Conservation (phyloP, 2,113 vertebrate species). For the Galbula dea region DNA sequence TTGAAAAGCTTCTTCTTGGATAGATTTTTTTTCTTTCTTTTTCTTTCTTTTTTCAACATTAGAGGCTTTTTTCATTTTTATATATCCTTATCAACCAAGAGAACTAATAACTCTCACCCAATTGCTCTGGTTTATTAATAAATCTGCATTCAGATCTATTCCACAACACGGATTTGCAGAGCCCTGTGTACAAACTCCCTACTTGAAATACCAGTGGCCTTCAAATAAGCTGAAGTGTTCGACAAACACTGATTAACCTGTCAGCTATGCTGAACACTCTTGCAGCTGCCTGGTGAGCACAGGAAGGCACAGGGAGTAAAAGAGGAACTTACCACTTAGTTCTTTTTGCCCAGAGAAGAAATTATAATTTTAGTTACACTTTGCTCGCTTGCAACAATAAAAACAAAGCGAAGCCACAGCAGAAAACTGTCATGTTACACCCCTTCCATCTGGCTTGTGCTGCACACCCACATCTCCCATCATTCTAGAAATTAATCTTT, state of each 20-base stretch:
- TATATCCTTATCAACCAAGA: background rate
- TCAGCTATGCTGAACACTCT: background rate
- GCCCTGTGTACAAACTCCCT: background rate
- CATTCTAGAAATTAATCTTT: conserved; percentile 85
- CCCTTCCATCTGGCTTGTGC: conserved; percentile 81
- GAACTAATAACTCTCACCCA: background rate
- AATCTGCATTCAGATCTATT: background rate
- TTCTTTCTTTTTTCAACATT: background rate
- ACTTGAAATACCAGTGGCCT: conserved; percentile 6
- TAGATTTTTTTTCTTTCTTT: background rate
- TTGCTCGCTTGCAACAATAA: conserved; percentile 74
- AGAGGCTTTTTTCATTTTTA: background rate
- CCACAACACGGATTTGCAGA: background rate
- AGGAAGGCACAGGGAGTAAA: background rate
- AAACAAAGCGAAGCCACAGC: conserved; percentile 80
- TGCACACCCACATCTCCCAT: conserved; percentile 79
- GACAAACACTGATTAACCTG: conserved; percentile 1
- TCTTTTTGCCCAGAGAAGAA: conserved; percentile 60
- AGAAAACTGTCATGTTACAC: conserved; percentile 81
- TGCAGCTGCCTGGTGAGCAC: background rate
- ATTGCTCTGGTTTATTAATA: conserved; percentile 2
- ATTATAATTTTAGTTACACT: conserved; percentile 69
- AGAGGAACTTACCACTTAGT: conserved; percentile 46
- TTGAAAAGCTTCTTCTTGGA: background rate
- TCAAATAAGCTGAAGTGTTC: conserved; percentile 17